Base-by-base conservation (phyloP, 2,797 vertebrate genomes). In the Alcedo quadribrachys region DNA sequence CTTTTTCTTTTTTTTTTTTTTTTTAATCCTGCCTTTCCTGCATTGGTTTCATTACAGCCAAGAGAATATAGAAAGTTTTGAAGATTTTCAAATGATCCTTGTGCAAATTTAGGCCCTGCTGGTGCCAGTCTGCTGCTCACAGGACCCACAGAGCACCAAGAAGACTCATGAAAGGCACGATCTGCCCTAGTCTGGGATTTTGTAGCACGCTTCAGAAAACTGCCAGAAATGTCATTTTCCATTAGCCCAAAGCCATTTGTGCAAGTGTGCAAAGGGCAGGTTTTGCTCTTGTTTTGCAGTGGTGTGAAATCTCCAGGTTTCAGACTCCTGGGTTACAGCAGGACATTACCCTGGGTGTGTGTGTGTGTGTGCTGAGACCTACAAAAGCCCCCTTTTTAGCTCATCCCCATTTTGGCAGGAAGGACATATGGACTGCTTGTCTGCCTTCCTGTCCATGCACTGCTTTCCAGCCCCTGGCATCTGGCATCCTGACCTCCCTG, bases 71-170 rank as follows among this genome's bases (percentile, higher is more conserved):
- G 85, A 45, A 57, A 73, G 80, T 89, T 93, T 82, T 88, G 92
- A 92, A 81, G 70, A 84, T 92, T 92, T 91, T 84, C 60, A 77
- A 46, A 91, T 91, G 85, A 79, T 78, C 74, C 70, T 81, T 77
- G 80, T 74, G 68, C 70, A 87, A 90, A 86, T 94, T 57, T 65
- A 88, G 87, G 57, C 11, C 45, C 21, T 1, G 0, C 27, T 90
- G 53, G 48, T 90, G 35, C 43, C 88, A 84, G 24, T 19, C 48
- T 58, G 60, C 48, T 55, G 71, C 67, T 90, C 55, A 51, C 1
- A 4, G 63, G 43, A 55, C 81, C 48, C 0, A 1, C 51, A 90
- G 74, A 88, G 43, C 63, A 75, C 24, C 32, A 21, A 4, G 32
- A 75, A 48, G 46, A 12, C 40, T 32, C 27, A 46, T 43, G 35